phyloP scores from a whole-genome alignment of 2,113 vertebrate genomes.

The Oryzias curvinotus region DNA sequence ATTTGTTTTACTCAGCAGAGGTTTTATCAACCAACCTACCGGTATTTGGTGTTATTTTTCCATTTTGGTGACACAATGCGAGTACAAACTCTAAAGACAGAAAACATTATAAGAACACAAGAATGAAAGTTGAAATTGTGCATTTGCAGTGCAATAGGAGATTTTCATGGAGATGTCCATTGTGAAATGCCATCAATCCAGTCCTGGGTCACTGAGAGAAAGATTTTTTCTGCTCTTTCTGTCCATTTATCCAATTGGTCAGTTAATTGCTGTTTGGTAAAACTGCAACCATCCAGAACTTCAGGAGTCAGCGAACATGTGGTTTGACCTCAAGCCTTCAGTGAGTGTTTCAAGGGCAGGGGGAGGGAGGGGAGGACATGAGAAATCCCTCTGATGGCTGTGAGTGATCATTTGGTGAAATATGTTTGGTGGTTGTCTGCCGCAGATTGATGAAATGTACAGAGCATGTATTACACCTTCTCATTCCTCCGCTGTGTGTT shows the following conservation, averaged over 20 bases:
- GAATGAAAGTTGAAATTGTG: constrained; percentile 48
- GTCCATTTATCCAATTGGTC: constrained; percentile 16
- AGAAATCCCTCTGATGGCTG: constrained; percentile 70
- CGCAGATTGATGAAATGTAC: constrained; percentile 67
- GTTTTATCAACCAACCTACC: not conserved
- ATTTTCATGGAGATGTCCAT: constrained; percentile 75
- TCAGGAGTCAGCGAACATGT: constrained; percentile 26
- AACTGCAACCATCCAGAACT: constrained; percentile 29
- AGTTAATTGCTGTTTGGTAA: constrained; percentile 29
- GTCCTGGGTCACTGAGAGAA: constrained; percentile 46
- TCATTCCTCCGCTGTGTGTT: constrained; percentile 60
- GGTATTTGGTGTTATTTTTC: not conserved
- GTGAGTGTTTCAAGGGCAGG: constrained; percentile 60
- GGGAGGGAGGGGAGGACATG: constrained; percentile 53
- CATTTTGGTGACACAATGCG: not conserved
- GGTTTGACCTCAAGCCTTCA: constrained; percentile 55
- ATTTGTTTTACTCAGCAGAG: constrained; percentile 4
- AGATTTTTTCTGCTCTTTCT: constrained; percentile 36
- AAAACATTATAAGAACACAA: constrained; percentile 47
- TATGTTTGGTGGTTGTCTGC: constrained; percentile 75
- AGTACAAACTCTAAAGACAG: constrained; percentile 13
- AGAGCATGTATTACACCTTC: constrained; percentile 76
- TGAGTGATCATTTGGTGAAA: constrained; percentile 78
- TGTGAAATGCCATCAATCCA: constrained; percentile 59
- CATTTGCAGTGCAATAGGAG: constrained; percentile 51